phyloP scores from a whole-genome alignment of 2,888 invertebrate species.

The Pseudococcus viburni region DNA sequence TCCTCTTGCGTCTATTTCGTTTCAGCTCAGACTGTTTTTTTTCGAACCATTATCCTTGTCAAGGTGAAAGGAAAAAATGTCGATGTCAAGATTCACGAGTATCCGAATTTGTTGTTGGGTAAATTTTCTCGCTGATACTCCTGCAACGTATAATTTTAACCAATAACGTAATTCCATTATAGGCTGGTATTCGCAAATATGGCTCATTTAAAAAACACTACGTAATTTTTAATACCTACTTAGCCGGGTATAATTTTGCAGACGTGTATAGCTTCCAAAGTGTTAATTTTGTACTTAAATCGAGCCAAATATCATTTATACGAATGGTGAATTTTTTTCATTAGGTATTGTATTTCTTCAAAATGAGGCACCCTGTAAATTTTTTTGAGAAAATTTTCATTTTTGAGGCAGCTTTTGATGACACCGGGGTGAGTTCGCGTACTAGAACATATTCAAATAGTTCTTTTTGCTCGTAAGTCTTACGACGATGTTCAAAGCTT shows the following conservation, averaged over 20 bases:
- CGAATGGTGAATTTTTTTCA: background rate
- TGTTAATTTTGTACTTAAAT: background rate
- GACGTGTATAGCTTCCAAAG: background rate
- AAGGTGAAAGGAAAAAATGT: slow-evolving; percentile 26
- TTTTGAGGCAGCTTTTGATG: background rate
- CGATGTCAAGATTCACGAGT: slow-evolving; percentile 4
- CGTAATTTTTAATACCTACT: background rate
- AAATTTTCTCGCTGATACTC: background rate
- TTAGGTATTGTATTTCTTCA: background rate
- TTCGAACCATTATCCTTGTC: slow-evolving; percentile 34
- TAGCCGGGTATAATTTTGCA: background rate
- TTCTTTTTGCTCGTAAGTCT: slow-evolving; percentile 22
- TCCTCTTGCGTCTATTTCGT: background rate
- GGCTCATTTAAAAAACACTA: background rate
- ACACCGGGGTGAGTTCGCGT: background rate
- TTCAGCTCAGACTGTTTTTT: background rate
- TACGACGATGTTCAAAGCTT: background rate
- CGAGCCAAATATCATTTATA: background rate
- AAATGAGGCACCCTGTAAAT: background rate
- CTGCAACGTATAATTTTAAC: background rate
- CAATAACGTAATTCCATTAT: background rate
- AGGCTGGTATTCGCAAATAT: background rate
- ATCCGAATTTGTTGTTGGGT: background rate
- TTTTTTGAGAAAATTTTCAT: background rate
- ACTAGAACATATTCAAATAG: background rate